Percentiles rank a stretch among this genome's conserved stretches.
Conservation (phyloP, 2,888 invertebrate species). For the Macropis europaea region DNA sequence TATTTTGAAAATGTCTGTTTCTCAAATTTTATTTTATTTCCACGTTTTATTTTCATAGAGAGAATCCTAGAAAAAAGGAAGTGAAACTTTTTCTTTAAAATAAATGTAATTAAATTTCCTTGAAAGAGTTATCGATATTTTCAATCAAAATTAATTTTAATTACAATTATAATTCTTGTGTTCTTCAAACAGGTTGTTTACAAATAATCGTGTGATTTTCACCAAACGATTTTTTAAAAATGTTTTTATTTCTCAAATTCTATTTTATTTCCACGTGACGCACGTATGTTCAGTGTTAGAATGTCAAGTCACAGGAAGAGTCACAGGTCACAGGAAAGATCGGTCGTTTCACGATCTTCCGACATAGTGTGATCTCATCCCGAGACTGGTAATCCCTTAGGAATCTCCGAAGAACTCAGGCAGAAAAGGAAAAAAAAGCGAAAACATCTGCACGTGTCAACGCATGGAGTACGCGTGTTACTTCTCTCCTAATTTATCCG, state of each 20-base stretch:
- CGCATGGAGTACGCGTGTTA: not conserved
- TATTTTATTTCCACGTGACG: not conserved
- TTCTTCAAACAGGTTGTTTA: too few relatives aligned
- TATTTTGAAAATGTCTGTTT: too few relatives aligned
- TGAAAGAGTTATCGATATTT: not conserved
- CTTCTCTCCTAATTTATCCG: conserved; percentile 17
- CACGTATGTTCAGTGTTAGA: not conserved
- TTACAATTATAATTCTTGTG: too few relatives aligned
- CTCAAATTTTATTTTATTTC: not conserved
- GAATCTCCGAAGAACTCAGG: conserved; percentile 33
- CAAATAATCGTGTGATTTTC: too few relatives aligned
- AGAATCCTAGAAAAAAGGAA: not conserved
- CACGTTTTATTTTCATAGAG: not conserved
- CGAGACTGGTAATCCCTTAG: conserved; percentile 39
- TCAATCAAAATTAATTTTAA: too few relatives aligned
- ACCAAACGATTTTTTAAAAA: too few relatives aligned
- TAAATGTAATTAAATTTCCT: not conserved
- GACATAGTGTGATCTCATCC: conserved; percentile 29
- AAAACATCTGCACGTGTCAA: conserved; percentile 20
- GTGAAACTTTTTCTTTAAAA: not conserved
- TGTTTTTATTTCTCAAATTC: too few relatives aligned
- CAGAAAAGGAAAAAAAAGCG: conserved; percentile 1
- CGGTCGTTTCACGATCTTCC: conserved; percentile 17
- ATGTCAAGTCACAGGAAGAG: not conserved
- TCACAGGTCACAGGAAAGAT: not conserved